Base-by-base conservation (phyloP, 35 echinoderm and acorn worm species). In the Ophioderma brevispina region DNA sequence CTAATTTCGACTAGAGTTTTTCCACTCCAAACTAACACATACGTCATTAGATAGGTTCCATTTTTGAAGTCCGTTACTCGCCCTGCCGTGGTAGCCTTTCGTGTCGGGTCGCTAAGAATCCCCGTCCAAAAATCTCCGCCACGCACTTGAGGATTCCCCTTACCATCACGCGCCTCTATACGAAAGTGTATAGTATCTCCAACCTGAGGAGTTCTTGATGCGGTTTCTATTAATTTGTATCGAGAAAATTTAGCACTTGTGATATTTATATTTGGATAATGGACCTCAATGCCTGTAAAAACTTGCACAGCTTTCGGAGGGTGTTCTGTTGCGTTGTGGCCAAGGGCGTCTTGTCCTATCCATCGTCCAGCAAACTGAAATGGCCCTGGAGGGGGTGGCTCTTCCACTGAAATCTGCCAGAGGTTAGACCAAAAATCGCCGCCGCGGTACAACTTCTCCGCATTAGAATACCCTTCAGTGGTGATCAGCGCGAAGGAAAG, bases 41-140 rank as follows among this genome's bases (percentile, higher is more conserved):
- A 70, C n/a, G 17, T 70, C 59, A 70, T 70, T 70, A 70, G 23
- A 70, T 70, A 70, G n/a, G 59, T 70, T 70, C 59, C 59, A 70
- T 70, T 70, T 15, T 70, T 70, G n/a, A 70, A 70, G 28, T 70
- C 59, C 17, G 59, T 70, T 25, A 70, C 59, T 1, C 23, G 59
- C 4, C 59, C 59, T 13, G 59, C 59, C n/a, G 59, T 70, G 28
- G 10, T 15, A 25, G 59, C 59, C 4, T 70, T 70, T 70, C 23
- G 15, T 3, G 15, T 70, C 28, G 4, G 6, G 28, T 25, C n/a
- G 10, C n/a, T 70, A 3, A 70, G 23, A 4, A 30, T 25, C 2
- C 59, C 59, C 1, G 28, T 30, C 59, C 59, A 70, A 25, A 70
- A 25, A 30, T 70, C 59, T 70, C 59, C 59, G 2, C 59, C 59